These are phyloP conservation scores for Telmatochromis sp. DNA, from an alignment of 2,113 vertebrate species.

Conservation along the genomic window DNA sequence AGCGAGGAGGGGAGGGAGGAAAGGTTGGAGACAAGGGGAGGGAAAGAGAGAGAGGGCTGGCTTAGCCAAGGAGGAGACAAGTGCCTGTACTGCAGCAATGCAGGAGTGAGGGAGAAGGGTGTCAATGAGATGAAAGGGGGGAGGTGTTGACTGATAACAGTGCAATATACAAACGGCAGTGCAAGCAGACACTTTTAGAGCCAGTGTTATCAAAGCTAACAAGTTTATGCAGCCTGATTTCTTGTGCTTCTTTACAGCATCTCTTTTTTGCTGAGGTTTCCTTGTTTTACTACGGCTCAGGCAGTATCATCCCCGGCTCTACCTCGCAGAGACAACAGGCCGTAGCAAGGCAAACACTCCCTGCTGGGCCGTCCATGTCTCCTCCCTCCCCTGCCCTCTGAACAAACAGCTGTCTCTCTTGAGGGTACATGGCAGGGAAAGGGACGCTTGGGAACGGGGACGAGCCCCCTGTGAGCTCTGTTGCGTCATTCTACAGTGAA, in stretches of 20 bases:
- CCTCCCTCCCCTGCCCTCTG: not conserved
- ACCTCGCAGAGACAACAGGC: slow-evolving; percentile 1
- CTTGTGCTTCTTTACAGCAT: not conserved
- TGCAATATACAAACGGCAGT: not conserved
- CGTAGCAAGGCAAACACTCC: slow-evolving; percentile 29
- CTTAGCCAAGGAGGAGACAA: slow-evolving; percentile 14
- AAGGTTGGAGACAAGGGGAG: not conserved
- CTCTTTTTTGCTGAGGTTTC: not conserved
- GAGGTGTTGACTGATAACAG: not conserved
- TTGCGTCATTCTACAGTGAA: not conserved
- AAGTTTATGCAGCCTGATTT: not conserved
- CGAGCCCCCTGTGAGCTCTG: not conserved
- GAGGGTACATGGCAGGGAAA: not conserved
- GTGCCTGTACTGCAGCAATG: slow-evolving; percentile 51
- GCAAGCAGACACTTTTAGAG: not conserved
- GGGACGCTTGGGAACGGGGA: not conserved
- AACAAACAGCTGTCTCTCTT: slow-evolving; percentile 47
- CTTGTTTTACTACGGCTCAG: not conserved
- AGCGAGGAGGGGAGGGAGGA: not conserved
- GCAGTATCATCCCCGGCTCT: not conserved
- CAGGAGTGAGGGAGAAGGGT: slow-evolving; percentile 4
- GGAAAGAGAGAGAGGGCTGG: not conserved
- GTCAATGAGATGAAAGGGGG: not conserved
- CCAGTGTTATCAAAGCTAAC: not conserved
- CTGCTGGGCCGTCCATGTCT: not conserved